phyloP scores from a whole-genome alignment of 2,113 vertebrate genomes.

The Cyanoramphus novaezelandiae region DNA sequence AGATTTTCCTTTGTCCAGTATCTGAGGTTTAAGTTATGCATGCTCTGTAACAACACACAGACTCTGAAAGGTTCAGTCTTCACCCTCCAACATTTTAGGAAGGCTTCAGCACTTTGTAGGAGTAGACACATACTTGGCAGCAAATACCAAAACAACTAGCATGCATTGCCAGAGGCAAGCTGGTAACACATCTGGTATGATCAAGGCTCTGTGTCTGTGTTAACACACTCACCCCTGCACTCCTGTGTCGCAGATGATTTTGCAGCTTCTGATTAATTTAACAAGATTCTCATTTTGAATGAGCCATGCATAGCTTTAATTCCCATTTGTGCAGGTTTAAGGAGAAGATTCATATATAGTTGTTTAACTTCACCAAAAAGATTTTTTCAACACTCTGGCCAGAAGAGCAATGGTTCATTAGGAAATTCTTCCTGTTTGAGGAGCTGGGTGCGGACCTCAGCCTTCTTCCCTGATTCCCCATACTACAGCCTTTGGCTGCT shows the following conservation, averaged over 20 bases:
- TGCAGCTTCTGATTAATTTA: neutral
- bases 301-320: neutral
- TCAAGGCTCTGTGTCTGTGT: neutral
- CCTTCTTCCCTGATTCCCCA: neutral
- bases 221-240: neutral
- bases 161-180: neutral
- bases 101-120: neutral
- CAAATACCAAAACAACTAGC: neutral
- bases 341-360: neutral
- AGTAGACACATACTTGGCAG: constrained; percentile 37
- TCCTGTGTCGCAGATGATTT: neutral
- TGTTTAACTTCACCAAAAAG: neutral
- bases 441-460: neutral
- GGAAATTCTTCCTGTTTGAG: neutral
- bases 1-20: neutral
- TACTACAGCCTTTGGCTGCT: neutral
- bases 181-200: neutral
- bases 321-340: neutral
- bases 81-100: neutral
- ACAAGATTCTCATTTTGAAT: neutral
- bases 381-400: neutral
- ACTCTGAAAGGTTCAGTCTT: constrained; percentile 3
- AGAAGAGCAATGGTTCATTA: neutral
- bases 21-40: neutral
- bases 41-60: neutral